Evolutionary conservation across 2,888 invertebrate genomes (phyloP), one percentile per base, ranked within the genome.

Genomic region (Drosophila buzzatii): DNA sequence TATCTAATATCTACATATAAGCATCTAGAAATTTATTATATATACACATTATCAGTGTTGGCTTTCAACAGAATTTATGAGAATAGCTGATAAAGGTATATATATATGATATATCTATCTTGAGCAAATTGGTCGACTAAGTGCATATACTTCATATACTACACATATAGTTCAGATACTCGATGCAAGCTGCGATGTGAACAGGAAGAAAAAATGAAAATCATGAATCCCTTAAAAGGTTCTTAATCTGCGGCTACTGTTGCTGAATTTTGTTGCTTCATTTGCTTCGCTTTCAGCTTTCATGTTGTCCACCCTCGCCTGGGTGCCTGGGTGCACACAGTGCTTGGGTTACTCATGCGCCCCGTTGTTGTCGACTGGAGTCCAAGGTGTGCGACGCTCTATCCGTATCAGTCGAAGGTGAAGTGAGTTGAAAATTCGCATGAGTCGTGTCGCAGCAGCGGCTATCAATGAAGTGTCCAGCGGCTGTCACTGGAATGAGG

Each of bases 211-310:
- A 78, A 76, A 80, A 74, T 79, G 49, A 79, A 80, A 80, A 76
- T 70, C 79, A 74, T 81, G 90, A 91, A 91, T 91, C 90, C 91
- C 86, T 91, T 91, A 91, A 91, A 91, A 91, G 91, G 91, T 91
- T 91, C 82, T 82, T 91, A 91, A 91, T 90, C 92, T 90, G 85
- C 70, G 81, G 83, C 82, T 85, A 81, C 79, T 85, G 90, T 79
- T 88, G 81, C 76, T 82, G 91, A 81, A 90, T 91, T 82, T 77
- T 72, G 79, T 77, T 83, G 79, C 84, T 89, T 90, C 89, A 90
- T 90, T 90, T 87, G 66, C 57, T 53, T 35, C 62, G 56, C 52
- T 35, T 39, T 56, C 33, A 33, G 35, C 51, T 51, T 35, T 51
- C 51, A 51, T 3, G 23, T 16, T 67, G 68, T 16, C 68, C 68